phyloP scores from a whole-genome alignment of 2,113 vertebrate genomes.

The Empidonax alnorum region DNA sequence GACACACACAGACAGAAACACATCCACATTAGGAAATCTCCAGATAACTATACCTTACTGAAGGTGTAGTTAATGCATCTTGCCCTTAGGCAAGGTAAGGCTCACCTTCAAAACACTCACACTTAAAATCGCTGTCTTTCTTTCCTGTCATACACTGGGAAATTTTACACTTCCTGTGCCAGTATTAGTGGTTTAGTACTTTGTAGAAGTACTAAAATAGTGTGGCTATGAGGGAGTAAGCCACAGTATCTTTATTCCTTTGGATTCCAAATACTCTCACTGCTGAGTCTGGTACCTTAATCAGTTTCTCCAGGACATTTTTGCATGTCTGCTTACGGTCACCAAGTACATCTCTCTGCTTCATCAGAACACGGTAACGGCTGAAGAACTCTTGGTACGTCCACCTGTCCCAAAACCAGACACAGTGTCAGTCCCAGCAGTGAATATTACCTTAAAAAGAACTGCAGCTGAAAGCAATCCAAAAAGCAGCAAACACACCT shows the following conservation, averaged over 20 bases:
- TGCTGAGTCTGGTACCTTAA: conserved; percentile 80
- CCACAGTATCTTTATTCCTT: not conserved
- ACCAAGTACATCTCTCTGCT: conserved; percentile 91
- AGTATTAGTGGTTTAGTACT: not conserved
- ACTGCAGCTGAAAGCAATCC: not conserved
- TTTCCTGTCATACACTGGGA: not conserved
- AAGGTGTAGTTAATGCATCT: not conserved
- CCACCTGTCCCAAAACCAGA: conserved; percentile 81
- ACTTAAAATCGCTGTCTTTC: not conserved
- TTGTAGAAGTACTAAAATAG: not conserved
- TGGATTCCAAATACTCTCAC: not conserved
- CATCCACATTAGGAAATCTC: not conserved
- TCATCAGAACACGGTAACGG: conserved; percentile 97
- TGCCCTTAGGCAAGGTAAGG: not conserved
- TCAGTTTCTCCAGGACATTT: conserved; percentile 94
- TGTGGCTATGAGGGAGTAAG: not conserved
- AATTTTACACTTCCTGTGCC: not conserved
- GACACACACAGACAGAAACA: not conserved
- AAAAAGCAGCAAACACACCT: conserved; percentile 75
- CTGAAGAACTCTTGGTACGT: conserved; percentile 99
- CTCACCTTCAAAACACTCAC: not conserved
- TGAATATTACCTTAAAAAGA: not conserved
- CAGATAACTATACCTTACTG: not conserved
- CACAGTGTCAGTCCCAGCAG: not conserved
- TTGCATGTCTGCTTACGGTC: conserved; percentile 94